Conservation (phyloP, 1,140 invertebrate species). For the Cydia strobilella region DNA sequence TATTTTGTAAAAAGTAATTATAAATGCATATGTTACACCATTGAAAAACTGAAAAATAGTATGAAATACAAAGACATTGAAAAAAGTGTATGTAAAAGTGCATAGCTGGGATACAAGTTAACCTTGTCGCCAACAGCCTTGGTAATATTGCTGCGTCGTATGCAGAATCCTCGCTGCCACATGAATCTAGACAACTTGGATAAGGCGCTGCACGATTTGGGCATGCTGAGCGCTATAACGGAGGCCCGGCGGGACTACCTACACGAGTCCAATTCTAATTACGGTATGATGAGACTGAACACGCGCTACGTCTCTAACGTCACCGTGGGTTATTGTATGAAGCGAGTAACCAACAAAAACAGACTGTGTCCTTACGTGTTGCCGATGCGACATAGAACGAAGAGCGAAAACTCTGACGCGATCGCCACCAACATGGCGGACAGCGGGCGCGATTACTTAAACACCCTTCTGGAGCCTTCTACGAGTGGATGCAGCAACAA, state of each 20-base stretch:
- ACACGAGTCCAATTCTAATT: slow-evolving; percentile 74
- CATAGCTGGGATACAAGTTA: slow-evolving; percentile 19
- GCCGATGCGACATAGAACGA: slow-evolving; percentile 80
- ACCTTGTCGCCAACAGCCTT: slow-evolving; percentile 23
- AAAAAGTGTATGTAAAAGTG: slow-evolving; percentile 59
- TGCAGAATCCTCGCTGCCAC: slow-evolving; percentile 66
- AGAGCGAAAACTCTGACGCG: slow-evolving; percentile 82
- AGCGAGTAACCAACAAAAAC: slow-evolving; percentile 72
- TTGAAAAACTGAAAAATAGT: slow-evolving; percentile 50
- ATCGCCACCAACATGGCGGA: slow-evolving; percentile 66
- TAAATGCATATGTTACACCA: slow-evolving; percentile 58
- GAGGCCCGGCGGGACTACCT: slow-evolving; percentile 80
- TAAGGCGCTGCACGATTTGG: slow-evolving; percentile 80
- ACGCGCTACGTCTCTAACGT: slow-evolving; percentile 81
- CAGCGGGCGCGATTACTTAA: slow-evolving; percentile 60
- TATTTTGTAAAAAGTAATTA: slow-evolving; percentile 70
- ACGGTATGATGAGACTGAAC: slow-evolving; percentile 79
- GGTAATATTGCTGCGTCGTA: slow-evolving; percentile 56
- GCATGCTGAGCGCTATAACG: slow-evolving; percentile 81
- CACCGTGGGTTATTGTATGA: slow-evolving; percentile 81
- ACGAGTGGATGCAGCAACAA: slow-evolving; percentile 61
- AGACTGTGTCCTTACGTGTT: slow-evolving; percentile 75
- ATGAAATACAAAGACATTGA: slow-evolving; percentile 73
- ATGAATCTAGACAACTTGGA: slow-evolving; percentile 80
- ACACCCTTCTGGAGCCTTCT: slow-evolving; percentile 66